Evolutionary conservation across 2,888 invertebrate species (phyloP).

Genomic region (Agrochola litura): DNA sequence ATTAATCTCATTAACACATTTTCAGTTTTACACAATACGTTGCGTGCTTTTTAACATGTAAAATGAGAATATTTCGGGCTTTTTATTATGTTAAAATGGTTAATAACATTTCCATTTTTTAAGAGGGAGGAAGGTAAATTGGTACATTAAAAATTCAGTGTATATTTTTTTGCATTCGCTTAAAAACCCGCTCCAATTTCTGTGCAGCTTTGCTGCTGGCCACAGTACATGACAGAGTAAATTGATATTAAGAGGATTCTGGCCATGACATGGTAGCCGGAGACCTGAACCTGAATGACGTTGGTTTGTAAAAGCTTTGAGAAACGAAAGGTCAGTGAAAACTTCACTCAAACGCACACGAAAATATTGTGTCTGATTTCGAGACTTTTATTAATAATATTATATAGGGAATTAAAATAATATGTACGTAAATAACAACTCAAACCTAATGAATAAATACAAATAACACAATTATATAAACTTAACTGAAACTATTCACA

Average conservation of each 20-base stretch:
- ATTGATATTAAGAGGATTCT: conserved; percentile 28
- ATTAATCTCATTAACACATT: conserved; percentile 54
- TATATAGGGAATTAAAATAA: too few species aligned
- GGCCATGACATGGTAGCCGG: neutral
- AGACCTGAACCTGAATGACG: neutral
- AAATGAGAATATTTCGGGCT: conserved; percentile 28
- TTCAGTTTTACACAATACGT: conserved; percentile 44
- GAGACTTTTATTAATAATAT: too few species aligned
- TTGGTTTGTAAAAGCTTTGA: conserved; percentile 5
- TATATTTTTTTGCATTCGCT: conserved; percentile 13
- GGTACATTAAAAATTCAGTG: conserved; percentile 26
- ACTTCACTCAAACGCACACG: conserved; percentile 4
- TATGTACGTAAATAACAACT: too few species aligned
- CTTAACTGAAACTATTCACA: too few species aligned
- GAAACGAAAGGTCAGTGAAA: conserved; percentile 20
- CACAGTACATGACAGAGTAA: conserved; percentile 16
- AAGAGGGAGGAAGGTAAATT: conserved; percentile 29
- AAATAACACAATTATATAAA: too few species aligned
- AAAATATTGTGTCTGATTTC: conserved; percentile 2
- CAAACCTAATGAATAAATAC: too few species aligned
- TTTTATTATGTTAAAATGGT: conserved; percentile 36
- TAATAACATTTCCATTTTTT: conserved; percentile 32
- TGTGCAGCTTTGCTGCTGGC: neutral
- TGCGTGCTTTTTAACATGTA: conserved; percentile 35
- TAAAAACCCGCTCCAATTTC: conserved; percentile 20